These are phyloP conservation scores for Idaea straminata DNA, from an alignment of 2,888 invertebrate genomes.

Conservation along the genomic window DNA sequence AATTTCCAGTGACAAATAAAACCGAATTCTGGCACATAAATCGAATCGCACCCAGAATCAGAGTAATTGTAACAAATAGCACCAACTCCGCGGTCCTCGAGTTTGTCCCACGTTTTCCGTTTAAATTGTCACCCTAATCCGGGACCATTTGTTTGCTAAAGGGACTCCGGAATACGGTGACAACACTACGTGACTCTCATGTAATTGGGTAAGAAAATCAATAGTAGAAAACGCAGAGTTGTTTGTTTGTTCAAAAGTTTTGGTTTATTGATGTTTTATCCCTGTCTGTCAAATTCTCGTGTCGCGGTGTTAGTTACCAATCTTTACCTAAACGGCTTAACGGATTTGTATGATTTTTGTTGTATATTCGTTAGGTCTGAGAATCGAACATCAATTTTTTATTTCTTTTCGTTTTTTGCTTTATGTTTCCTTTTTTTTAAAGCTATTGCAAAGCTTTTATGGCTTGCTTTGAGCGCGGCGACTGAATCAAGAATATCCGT, in stretches of 20 bases:
- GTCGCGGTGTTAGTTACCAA: no score
- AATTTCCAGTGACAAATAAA: background rate
- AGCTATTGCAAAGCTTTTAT: no score
- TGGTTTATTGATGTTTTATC: background rate
- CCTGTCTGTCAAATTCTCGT: no score
- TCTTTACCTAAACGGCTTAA: no score
- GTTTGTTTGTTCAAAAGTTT: background rate
- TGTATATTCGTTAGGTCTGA: no score
- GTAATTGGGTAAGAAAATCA: constrained; percentile 19
- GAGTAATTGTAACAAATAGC: constrained; percentile 70
- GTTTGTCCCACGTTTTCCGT: constrained; percentile 52
- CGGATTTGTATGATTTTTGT: no score
- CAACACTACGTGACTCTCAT: constrained; percentile 60
- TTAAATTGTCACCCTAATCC: constrained; percentile 66
- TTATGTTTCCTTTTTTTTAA: no score
- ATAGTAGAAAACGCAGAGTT: background rate
- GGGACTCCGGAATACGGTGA: constrained; percentile 50
- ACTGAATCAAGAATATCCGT: no score
- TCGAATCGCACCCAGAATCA: constrained; percentile 37
- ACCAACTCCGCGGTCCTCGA: constrained; percentile 49
- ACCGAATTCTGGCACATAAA: constrained; percentile 26
- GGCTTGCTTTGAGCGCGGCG: no score
- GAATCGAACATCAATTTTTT: no score
- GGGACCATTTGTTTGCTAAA: constrained; percentile 71
- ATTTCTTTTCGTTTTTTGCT: no score